Evolutionary conservation across 2,797 vertebrate genomes (phyloP).

Genomic region (Sebastiscus albofasciatus): DNA sequence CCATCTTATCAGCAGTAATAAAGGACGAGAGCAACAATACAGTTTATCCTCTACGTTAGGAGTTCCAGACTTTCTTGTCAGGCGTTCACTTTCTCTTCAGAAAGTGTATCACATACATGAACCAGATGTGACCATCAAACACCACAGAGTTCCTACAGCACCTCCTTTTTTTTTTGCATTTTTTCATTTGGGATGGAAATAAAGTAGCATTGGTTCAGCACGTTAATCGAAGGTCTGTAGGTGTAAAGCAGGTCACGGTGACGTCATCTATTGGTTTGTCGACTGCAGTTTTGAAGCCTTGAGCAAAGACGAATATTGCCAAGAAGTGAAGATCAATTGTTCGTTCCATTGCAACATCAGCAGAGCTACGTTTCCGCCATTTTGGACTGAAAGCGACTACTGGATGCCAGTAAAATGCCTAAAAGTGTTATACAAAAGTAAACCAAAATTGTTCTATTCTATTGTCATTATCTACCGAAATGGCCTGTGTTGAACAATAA

Average conservation of each 20-base stretch:
- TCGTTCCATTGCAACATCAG: too few species aligned
- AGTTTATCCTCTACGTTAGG: neutral
- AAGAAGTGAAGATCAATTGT: too few species aligned
- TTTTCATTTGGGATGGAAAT: constrained; percentile 87
- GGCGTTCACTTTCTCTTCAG: neutral
- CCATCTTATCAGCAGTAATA: constrained; percentile 25
- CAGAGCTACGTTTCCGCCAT: too few species aligned
- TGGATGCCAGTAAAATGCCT: too few species aligned
- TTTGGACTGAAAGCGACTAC: too few species aligned
- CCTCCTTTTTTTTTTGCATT: constrained; percentile 86
- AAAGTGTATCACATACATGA: constrained; percentile 84
- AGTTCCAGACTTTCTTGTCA: neutral
- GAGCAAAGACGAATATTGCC: too few species aligned
- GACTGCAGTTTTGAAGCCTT: too few species aligned
- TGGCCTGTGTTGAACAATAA: too few species aligned
- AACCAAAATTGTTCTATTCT: too few species aligned
- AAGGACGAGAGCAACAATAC: constrained; percentile 6
- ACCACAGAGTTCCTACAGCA: constrained; percentile 84
- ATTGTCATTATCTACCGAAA: too few species aligned
- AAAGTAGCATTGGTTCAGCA: constrained; percentile 82
- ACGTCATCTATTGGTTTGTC: too few species aligned
- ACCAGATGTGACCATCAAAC: constrained; percentile 86
- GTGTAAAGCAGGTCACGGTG: neutral
- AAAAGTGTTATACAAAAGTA: too few species aligned
- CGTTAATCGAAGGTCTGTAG: constrained; percentile 52